Evolutionary conservation across 2,113 vertebrate genomes (phyloP).

Genomic region (Glareola pratincola): DNA sequence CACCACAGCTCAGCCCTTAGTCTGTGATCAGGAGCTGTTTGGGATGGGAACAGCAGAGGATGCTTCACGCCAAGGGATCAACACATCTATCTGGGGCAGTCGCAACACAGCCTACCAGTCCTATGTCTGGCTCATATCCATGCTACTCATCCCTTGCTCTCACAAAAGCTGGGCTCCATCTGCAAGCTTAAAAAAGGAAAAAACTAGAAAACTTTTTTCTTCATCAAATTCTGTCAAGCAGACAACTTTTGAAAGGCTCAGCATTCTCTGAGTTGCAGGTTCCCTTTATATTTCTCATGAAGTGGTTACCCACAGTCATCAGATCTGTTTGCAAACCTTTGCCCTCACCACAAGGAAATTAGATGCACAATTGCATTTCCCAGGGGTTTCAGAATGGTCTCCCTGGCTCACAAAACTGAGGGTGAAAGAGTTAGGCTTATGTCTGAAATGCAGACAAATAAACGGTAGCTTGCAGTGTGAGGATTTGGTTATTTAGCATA

Average conservation of each 20-base stretch:
- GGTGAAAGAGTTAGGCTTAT: neutral
- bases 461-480: neutral
- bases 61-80: conserved; percentile 31
- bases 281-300: neutral
- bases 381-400: neutral
- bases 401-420: neutral
- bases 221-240: neutral
- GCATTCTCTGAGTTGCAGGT: neutral
- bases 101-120: conserved; percentile 52
- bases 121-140: conserved; percentile 33
- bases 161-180: conserved; percentile 5
- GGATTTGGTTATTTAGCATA: conserved; percentile 18
- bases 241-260: conserved; percentile 32
- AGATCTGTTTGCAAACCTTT: conserved; percentile 13
- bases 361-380: neutral
- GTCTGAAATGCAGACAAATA: neutral
- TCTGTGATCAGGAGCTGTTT: conserved; percentile 15
- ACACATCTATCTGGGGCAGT: conserved; percentile 62
- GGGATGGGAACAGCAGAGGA: conserved; percentile 30
- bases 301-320: neutral
- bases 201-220: neutral
- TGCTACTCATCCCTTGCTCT: neutral
- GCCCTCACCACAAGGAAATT: neutral
- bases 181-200: conserved; percentile 34
- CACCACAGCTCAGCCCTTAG: conserved; percentile 26